Conservation (phyloP, 2,888 invertebrate genomes). For the Entomobrya multifasciata region DNA sequence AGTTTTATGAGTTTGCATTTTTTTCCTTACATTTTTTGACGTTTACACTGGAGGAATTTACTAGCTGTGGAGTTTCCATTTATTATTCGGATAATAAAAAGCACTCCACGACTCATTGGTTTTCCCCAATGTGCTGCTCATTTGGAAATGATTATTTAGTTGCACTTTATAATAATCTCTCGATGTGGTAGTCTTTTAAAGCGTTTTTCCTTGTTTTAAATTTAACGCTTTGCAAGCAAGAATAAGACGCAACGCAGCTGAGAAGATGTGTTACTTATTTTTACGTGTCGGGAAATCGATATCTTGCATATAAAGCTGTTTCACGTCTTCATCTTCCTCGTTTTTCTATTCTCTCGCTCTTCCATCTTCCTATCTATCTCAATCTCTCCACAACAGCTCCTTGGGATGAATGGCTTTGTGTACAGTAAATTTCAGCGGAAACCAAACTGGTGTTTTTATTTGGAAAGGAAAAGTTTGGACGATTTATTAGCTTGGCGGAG, state of each 20-base stretch:
- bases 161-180: slow-evolving; percentile 58
- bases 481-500: neutral
- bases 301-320: slow-evolving; percentile 30
- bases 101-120: slow-evolving; percentile 64
- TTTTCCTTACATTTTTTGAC: slow-evolving; percentile 49
- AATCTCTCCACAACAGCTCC: neutral
- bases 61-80: slow-evolving; percentile 57
- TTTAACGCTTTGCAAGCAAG: slow-evolving; percentile 49
- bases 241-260: slow-evolving; percentile 33
- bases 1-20: slow-evolving; percentile 59
- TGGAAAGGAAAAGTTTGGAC: neutral
- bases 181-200: neutral
- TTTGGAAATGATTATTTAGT: slow-evolving; percentile 61
- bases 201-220: slow-evolving; percentile 46
- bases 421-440: neutral
- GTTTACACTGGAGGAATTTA: slow-evolving; percentile 38
- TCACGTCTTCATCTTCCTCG: neutral
- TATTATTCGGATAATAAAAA: slow-evolving; percentile 64
- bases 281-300: slow-evolving; percentile 60
- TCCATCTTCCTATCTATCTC: neutral
- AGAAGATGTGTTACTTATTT: slow-evolving; percentile 52
- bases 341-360: neutral
- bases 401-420: neutral
- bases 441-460: slow-evolving; percentile 7
- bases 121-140: slow-evolving; percentile 55